Evolutionary conservation across 1,140 invertebrate genomes (phyloP), one percentile per base, ranked within the genome.

Genomic region (Teleopsis dalmanni): DNA sequence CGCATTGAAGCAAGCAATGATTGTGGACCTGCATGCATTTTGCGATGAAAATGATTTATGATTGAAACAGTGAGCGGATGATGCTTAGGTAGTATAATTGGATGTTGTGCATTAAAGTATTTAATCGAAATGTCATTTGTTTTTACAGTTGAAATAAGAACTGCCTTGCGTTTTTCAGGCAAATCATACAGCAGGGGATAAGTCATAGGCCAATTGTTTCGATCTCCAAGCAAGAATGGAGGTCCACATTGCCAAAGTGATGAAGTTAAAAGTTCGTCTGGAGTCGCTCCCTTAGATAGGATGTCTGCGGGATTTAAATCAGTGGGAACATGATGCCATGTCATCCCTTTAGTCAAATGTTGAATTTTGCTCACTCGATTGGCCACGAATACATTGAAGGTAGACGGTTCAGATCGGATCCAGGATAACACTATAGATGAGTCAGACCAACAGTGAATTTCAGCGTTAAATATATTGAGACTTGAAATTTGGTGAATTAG

Each of bases 281-380:
- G 42, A 16, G 42, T 45, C 9, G 25, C 26, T 53, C 21, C 52
- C 43, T 29, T 48, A 50, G 21, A 46, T 26, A 13, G 8, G 25
- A 38, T 47, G 23, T 47, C 34, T 13, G 60, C 62, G 2, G 66
- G 62, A 25, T 71, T 70, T 35, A 55, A 40, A 36, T 34, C 34
- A 11, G 62, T 56, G 4, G 47, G 27, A 7, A 67, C 57, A 31
- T 71, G 50, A 13, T 45, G 18, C 65, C 65, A 70, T 21, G 56
- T 25, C 11, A 22, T 34, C 11, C n/a, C 22, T 23, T 16, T 18
- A 14, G 29, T 35, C 11, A 35, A 22, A n/a, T 23, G n/a, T 23
- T 35, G 19, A 22, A 46, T 25, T 9, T 6, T 25, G 11, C 5
- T 23, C 4, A 46, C 16, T 23, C 44, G 31, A 36, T 36, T 46